Evolutionary conservation across 2,797 vertebrate species (phyloP).

Genomic region (Cossypha heuglini): DNA sequence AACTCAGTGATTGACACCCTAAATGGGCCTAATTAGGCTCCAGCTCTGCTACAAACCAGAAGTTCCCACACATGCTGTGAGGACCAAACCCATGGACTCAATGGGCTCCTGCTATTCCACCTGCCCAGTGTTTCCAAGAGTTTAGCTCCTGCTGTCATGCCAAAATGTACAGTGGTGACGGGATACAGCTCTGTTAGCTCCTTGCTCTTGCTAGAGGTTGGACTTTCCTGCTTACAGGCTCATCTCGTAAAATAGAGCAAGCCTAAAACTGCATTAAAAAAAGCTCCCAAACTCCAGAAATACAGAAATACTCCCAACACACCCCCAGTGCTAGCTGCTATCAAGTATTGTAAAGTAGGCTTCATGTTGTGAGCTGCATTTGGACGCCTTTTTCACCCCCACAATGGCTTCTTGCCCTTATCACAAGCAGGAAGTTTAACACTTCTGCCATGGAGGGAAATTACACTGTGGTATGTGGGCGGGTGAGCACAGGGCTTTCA

Average conservation of each 20-base stretch:
- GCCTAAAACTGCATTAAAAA: background rate
- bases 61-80: background rate
- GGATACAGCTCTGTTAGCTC: background rate
- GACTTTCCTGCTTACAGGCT: background rate
- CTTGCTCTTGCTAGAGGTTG: background rate
- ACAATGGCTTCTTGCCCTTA: background rate
- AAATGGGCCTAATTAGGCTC: background rate
- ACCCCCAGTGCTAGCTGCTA: background rate
- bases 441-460: background rate
- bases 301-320: background rate
- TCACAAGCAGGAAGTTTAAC: background rate
- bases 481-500: background rate
- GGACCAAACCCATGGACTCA: background rate
- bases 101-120: background rate
- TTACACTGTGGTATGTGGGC: background rate
- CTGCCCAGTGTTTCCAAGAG: background rate
- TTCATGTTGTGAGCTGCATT: background rate
- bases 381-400: background rate
- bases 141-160: background rate
- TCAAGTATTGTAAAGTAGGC: background rate
- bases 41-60: background rate
- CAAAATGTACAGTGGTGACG: rapidly evolving
- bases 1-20: background rate
- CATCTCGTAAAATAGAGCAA: background rate
- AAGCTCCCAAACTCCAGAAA: background rate